Evolutionary conservation across 2,888 invertebrate genomes (phyloP).

Genomic region (Noctuana brunneofusca): DNA sequence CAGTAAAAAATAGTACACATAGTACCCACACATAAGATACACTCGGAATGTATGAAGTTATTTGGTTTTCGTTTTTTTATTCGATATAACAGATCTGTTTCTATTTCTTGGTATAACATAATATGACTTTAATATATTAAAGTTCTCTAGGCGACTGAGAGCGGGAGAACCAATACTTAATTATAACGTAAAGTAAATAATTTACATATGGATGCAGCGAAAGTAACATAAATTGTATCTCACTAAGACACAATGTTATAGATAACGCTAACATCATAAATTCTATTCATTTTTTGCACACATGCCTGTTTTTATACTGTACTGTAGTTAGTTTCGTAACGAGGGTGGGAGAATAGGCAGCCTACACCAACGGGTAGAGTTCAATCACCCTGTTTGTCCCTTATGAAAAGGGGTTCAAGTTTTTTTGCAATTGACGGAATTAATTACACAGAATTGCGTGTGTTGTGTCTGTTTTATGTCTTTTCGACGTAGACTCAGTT

Average conservation of each 20-base stretch:
- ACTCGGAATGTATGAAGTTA: neutral
- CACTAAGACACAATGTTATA: no score
- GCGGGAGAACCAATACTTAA: no score
- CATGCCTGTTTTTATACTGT: neutral
- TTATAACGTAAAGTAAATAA: no score
- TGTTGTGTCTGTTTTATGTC: neutral
- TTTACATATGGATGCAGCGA: no score
- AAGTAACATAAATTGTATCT: no score
- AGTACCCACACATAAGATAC: neutral
- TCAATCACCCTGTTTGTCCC: constrained; percentile 27
- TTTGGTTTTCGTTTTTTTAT: neutral
- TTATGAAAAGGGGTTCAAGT: constrained; percentile 15
- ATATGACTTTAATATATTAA: no score
- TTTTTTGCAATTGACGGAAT: constrained; percentile 21
- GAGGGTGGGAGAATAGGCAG: constrained; percentile 6
- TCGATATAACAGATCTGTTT: no score
- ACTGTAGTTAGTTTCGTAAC: neutral
- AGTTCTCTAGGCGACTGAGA: no score
- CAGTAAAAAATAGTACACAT: neutral
- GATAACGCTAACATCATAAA: no score
- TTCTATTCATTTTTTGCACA: no score
- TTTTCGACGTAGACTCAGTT: neutral
- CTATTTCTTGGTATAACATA: no score
- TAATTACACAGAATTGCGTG: constrained; percentile 2
- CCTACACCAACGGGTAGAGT: constrained; percentile 8